These are phyloP conservation scores for Hyperoplus immaculatus DNA, from an alignment of 2,797 vertebrate genomes.

Conservation along the genomic window DNA sequence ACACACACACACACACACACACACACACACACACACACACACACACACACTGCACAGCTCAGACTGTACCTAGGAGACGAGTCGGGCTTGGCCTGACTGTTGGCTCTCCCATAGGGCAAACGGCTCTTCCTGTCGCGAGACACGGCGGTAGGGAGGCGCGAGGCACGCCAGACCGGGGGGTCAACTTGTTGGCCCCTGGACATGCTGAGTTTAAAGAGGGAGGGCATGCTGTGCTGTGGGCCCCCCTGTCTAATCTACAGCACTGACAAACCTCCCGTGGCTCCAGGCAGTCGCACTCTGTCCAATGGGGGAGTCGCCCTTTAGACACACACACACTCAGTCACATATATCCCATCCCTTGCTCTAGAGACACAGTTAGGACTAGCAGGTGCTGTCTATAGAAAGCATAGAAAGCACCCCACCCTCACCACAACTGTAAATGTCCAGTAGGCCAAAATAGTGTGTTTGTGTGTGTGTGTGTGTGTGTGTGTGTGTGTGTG, in stretches of 20 bases:
- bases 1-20: constrained; percentile 19
- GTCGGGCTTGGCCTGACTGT: constrained; percentile 59
- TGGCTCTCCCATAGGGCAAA: constrained; percentile 74
- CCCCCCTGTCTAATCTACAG: constrained; percentile 61
- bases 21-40: constrained; percentile 20
- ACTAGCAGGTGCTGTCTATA: constrained; percentile 87
- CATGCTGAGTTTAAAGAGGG: constrained; percentile 76
- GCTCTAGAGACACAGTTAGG: constrained; percentile 58
- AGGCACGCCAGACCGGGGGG: constrained; percentile 73
- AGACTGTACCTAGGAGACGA: constrained; percentile 79
- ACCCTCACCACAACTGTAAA: constrained; percentile 70
- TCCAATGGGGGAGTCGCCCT: constrained; percentile 70
- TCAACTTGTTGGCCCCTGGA: constrained; percentile 75
- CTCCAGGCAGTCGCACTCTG: constrained; percentile 60
- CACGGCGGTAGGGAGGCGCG: constrained; percentile 77
- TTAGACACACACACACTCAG: constrained; percentile 16
- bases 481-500: constrained; percentile 12
- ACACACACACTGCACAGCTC: constrained; percentile 22
- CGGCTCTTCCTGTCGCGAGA: constrained; percentile 79
- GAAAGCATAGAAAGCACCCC: constrained; percentile 68
- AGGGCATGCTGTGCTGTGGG: constrained; percentile 48
- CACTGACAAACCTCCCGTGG: constrained; percentile 55
- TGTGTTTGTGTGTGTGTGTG: constrained; percentile 26
- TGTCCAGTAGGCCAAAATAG: constrained; percentile 62
- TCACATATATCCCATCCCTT: constrained; percentile 49